A percentile compares a stretch with the other conserved stretches of the same genome.
These are phyloP conservation scores for Dallia pectoralis DNA, from an alignment of 2,797 vertebrate species.

Conservation along the genomic window DNA sequence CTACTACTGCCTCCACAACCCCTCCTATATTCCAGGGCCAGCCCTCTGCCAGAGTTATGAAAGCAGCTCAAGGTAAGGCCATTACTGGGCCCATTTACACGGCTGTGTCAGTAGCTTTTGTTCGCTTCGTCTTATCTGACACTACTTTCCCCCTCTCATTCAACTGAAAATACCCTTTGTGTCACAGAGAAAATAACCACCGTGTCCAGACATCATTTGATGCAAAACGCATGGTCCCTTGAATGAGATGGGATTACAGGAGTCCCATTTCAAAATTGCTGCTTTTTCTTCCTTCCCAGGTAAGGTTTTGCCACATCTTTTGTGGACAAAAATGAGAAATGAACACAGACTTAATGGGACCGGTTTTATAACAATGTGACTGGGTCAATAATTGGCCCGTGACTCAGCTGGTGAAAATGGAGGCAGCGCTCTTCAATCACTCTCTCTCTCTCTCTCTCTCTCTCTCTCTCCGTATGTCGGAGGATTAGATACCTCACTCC, in stretches of 20 bases:
- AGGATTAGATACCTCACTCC: background rate
- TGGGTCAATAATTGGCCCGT: background rate
- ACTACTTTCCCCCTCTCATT: background rate
- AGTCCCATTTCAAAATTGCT: background rate
- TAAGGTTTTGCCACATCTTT: background rate
- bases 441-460: background rate
- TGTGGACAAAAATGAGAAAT: background rate
- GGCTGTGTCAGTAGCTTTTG: background rate
- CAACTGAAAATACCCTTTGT: background rate
- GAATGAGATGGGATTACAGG: background rate
- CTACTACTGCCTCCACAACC: background rate
- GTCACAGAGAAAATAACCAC: background rate
- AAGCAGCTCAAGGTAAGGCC: background rate
- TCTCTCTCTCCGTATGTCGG: background rate
- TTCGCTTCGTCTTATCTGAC: background rate
- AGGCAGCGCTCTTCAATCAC: background rate
- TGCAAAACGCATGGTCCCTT: background rate
- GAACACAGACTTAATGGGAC: background rate
- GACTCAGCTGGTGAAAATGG: conserved; percentile 5
- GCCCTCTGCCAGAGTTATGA: background rate
- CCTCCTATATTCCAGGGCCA: background rate
- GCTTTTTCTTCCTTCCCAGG: background rate
- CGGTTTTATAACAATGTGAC: background rate
- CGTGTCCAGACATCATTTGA: background rate
- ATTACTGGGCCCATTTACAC: background rate